Conservation (phyloP, 2,797 vertebrate genomes). For the Eutrigla gurnardus region DNA sequence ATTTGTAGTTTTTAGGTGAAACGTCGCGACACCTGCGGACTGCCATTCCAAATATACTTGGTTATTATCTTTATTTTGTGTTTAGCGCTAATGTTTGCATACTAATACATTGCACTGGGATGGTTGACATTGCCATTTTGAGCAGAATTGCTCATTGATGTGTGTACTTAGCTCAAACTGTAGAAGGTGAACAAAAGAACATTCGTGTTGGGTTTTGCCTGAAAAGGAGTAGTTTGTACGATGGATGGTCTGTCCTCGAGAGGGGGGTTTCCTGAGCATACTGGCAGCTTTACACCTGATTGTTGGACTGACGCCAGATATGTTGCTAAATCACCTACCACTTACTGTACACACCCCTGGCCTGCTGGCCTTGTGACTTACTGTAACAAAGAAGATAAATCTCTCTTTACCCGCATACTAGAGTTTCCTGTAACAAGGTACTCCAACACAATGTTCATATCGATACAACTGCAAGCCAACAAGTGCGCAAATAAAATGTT, state of each 20-base stretch:
- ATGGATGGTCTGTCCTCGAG: not conserved
- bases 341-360: slow-evolving; percentile 8
- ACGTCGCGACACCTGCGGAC: not conserved
- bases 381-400: slow-evolving; percentile 20
- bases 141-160: not conserved
- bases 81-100: not conserved
- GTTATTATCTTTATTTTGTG: not conserved
- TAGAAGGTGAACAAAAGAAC: not conserved
- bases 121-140: not conserved
- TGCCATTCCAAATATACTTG: not conserved
- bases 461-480: slow-evolving; percentile 13
- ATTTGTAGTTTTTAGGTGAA: slow-evolving; percentile 12
- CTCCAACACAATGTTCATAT: slow-evolving; percentile 20
- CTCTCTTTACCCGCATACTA: slow-evolving; percentile 13
- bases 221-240: not conserved
- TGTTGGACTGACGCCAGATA: slow-evolving; percentile 11
- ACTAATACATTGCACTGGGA: not conserved
- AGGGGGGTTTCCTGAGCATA: not conserved
- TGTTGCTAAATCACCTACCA: slow-evolving; percentile 24
- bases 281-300: slow-evolving; percentile 2
- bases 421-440: slow-evolving; percentile 22
- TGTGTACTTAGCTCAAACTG: not conserved
- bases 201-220: not conserved
- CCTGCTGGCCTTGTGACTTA: slow-evolving; percentile 5
- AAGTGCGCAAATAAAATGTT: slow-evolving; percentile 14